These are phyloP conservation scores for Neoniphon sammara DNA, from an alignment of 2,797 vertebrate genomes.

Conservation along the genomic window DNA sequence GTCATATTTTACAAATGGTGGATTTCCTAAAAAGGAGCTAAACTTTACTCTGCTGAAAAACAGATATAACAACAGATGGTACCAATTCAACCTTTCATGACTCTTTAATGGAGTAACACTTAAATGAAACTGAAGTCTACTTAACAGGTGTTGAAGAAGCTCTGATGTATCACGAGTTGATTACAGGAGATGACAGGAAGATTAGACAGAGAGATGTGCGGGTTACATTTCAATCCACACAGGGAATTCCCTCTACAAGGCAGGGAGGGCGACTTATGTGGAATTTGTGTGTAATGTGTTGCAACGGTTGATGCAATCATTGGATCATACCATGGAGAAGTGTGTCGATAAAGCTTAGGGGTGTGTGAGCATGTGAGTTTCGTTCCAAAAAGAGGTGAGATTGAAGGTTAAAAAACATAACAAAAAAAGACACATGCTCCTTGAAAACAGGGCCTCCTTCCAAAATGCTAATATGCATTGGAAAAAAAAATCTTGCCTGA, in stretches of 20 bases:
- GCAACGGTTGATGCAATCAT: constrained; percentile 19
- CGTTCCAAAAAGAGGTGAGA: not conserved
- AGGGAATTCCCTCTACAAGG: not conserved
- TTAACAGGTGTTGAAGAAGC: not conserved
- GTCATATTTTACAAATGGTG: too few species aligned
- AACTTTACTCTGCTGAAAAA: not conserved
- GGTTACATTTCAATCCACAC: constrained; percentile 1
- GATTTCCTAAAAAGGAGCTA: not conserved
- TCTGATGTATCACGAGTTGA: not conserved
- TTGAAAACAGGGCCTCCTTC: not conserved
- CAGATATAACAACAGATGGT: not conserved
- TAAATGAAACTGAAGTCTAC: not conserved
- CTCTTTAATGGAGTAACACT: not conserved
- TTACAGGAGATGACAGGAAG: not conserved
- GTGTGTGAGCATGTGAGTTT: not conserved
- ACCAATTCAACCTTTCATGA: not conserved
- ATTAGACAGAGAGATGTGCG: not conserved
- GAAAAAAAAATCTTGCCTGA: not conserved
- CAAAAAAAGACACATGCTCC: not conserved
- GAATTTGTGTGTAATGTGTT: constrained; percentile 1
- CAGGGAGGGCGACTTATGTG: not conserved
- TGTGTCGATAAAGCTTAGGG: not conserved
- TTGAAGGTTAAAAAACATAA: not conserved
- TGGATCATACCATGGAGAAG: not conserved
- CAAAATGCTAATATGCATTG: not conserved